phyloP scores from a whole-genome alignment of 2,888 invertebrate genomes.

The Mythimna ferrago region DNA sequence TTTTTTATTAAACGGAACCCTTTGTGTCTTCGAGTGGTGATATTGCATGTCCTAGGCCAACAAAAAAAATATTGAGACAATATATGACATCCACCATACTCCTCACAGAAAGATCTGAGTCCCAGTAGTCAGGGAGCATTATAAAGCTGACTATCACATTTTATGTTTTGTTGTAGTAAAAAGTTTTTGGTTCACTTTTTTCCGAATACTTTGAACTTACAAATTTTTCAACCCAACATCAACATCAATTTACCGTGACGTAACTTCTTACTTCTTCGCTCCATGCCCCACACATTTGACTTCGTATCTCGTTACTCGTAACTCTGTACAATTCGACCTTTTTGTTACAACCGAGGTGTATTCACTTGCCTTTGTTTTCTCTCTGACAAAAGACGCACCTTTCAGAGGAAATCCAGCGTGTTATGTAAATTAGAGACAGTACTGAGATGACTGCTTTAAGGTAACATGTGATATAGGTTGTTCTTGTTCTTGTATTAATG shows the following conservation, averaged over 20 bases:
- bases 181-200: too few species aligned
- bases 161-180: too few species aligned
- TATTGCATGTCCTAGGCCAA: too few species aligned
- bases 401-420: conserved; percentile 82
- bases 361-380: conserved; percentile 81
- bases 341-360: conserved; percentile 70
- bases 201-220: too few species aligned
- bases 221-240: too few species aligned
- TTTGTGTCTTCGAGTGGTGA: too few species aligned
- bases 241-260: conserved; percentile 21
- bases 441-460: conserved; percentile 63
- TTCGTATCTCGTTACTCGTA: conserved; percentile 70
- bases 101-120: too few species aligned
- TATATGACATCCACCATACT: too few species aligned
- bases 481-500: conserved; percentile 7
- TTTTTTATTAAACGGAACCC: too few species aligned
- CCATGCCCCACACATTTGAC: conserved; percentile 63
- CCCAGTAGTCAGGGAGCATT: too few species aligned
- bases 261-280: conserved; percentile 37
- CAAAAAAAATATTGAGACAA: too few species aligned
- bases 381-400: conserved; percentile 84
- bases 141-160: too few species aligned
- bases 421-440: conserved; percentile 84
- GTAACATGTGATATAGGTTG: conserved; percentile 38
- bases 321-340: conserved; percentile 72